A percentile compares a stretch with the other conserved stretches of the same genome.
phyloP scores from a whole-genome alignment of 1,140 invertebrate genomes.

The honey bee (Apis mellifera) region DNA sequence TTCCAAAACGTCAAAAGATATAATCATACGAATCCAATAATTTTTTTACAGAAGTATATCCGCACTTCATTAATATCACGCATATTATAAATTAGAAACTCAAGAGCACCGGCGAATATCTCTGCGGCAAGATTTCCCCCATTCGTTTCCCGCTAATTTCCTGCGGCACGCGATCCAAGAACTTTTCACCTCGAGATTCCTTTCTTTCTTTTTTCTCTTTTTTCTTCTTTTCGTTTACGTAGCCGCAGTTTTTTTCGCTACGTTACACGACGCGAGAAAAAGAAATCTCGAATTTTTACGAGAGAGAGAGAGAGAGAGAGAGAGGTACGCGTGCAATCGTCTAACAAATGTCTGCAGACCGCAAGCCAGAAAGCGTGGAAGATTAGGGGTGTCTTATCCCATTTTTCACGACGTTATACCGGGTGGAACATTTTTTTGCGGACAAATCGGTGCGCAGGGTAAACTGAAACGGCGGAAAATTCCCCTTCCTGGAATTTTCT shows the following conservation, averaged over 20 bases:
- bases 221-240: neutral
- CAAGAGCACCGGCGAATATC: too few relatives aligned
- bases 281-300: neutral
- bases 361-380: conserved; percentile 35
- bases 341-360: conserved; percentile 57
- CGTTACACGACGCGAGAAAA: conserved; percentile 13
- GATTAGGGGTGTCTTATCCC: conserved; percentile 8
- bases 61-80: neutral
- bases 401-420: conserved; percentile 19
- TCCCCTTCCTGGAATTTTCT: conserved; percentile 7
- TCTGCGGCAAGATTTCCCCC: neutral
- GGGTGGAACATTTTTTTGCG: neutral
- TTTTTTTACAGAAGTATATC: neutral
- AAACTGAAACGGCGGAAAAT: neutral
- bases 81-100: neutral
- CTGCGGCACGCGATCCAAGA: neutral
- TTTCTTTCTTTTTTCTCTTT: neutral
- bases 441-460: neutral
- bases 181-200: neutral
- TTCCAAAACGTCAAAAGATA: too few relatives aligned
- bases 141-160: conserved; percentile 13
- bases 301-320: neutral
- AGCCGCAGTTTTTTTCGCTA: neutral
- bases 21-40: too few relatives aligned
- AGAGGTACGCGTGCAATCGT: conserved; percentile 28